Conservation (phyloP, 2,888 invertebrate species). For the Folsomia manolachei region DNA sequence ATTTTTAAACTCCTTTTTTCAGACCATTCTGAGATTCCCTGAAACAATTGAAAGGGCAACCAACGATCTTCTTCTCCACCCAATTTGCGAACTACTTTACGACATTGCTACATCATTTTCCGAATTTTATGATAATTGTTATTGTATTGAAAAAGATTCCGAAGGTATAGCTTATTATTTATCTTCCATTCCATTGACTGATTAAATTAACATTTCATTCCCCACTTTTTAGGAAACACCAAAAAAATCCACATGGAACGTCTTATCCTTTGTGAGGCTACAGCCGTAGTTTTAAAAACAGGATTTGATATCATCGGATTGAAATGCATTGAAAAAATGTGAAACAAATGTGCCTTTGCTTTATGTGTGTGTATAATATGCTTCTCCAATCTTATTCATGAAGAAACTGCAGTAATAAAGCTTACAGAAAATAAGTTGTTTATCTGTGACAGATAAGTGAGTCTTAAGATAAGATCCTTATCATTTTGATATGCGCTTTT, state of each 20-base stretch:
- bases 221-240: slow-evolving; percentile 64
- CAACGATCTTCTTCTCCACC: slow-evolving; percentile 77
- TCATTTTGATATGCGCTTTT: too few relatives aligned
- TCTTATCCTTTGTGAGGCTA: slow-evolving; percentile 86
- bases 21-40: slow-evolving; percentile 74
- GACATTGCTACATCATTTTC: slow-evolving; percentile 89
- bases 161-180: slow-evolving; percentile 53
- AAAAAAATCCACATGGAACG: slow-evolving; percentile 79
- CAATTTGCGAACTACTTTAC: slow-evolving; percentile 91
- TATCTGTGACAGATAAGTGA: too few relatives aligned
- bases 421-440: too few relatives aligned
- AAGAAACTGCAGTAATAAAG: too few relatives aligned
- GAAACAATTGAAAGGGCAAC: slow-evolving; percentile 79
- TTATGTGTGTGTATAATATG: too few relatives aligned
- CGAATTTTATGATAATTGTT: slow-evolving; percentile 97
- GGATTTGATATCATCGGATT: slow-evolving; percentile 90
- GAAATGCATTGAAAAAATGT: slow-evolving; percentile 89
- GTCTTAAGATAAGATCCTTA: too few relatives aligned
- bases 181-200: not conserved
- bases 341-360: too few relatives aligned
- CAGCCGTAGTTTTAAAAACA: slow-evolving; percentile 79
- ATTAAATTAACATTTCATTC: slow-evolving; percentile 13
- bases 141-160: slow-evolving; percentile 90
- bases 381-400: too few relatives aligned
- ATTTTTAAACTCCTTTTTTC: slow-evolving; percentile 17